These are phyloP conservation scores for Clivina fossor DNA, from an alignment of 2,888 invertebrate species.

Conservation along the genomic window DNA sequence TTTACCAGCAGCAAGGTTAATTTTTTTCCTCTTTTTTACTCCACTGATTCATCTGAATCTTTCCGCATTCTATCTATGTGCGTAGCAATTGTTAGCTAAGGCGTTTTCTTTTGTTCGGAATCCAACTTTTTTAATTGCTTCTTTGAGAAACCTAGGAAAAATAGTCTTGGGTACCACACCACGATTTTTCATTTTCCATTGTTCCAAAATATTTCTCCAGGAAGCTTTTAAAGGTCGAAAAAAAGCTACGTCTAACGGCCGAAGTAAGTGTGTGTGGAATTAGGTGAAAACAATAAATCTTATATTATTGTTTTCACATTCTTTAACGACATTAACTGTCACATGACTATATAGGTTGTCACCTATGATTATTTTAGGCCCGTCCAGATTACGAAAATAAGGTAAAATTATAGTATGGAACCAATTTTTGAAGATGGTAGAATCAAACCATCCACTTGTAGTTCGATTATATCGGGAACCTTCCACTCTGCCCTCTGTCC, in stretches of 20 bases:
- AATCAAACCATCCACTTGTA: constrained; percentile 41
- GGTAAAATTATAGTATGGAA: constrained; percentile 39
- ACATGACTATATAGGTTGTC: constrained; percentile 44
- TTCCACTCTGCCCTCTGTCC: constrained; percentile 42
- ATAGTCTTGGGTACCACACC: constrained; percentile 25
- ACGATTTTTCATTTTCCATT: constrained; percentile 35
- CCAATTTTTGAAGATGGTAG: constrained; percentile 38
- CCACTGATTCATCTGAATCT: background rate
- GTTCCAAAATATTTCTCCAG: constrained; percentile 37
- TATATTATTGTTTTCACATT: constrained; percentile 44
- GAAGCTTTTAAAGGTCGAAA: constrained; percentile 40
- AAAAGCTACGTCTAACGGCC: constrained; percentile 43
- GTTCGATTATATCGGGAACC: constrained; percentile 40
- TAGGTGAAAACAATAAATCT: constrained; percentile 42
- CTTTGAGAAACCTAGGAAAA: constrained; percentile 32
- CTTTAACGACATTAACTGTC: constrained; percentile 38
- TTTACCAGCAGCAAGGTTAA: constrained; percentile 11
- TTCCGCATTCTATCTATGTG: constrained; percentile 1
- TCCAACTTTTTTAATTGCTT: constrained; percentile 17
- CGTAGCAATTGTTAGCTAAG: constrained; percentile 1
- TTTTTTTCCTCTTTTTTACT: background rate
- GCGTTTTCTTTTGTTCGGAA: constrained; percentile 14
- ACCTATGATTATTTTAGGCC: constrained; percentile 45
- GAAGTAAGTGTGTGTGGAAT: constrained; percentile 42
- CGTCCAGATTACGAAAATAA: constrained; percentile 38